Evolutionary conservation across 2,113 vertebrate species (phyloP).

Genomic region (Ceyx margarethae): DNA sequence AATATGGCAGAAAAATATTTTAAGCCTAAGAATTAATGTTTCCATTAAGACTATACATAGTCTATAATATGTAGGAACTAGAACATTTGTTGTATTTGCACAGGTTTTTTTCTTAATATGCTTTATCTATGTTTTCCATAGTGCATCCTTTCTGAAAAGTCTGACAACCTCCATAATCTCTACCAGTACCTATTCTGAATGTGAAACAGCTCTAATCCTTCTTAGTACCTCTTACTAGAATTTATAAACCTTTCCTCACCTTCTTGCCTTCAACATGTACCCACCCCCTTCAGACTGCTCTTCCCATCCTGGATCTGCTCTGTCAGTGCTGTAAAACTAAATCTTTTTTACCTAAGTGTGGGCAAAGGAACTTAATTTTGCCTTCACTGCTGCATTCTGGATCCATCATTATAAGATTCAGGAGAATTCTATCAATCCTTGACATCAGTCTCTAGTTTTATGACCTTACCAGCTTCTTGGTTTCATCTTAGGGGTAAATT

Average conservation of each 20-base stretch:
- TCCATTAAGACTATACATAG: not conserved
- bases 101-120: not conserved
- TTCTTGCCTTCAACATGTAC: not conserved
- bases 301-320: not conserved
- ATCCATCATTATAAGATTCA: not conserved
- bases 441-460: conserved; percentile 20
- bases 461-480: not conserved
- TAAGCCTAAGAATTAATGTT: not conserved
- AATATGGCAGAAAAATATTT: not conserved
- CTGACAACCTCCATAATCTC: not conserved
- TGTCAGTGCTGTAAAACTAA: not conserved
- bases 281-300: not conserved
- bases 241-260: not conserved
- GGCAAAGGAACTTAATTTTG: not conserved
- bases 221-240: not conserved
- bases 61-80: not conserved
- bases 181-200: not conserved
- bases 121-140: not conserved
- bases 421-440: conserved; percentile 3
- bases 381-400: not conserved
- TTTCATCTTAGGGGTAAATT: conserved; percentile 23
- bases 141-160: rapidly evolving
- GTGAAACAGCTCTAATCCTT: not conserved
- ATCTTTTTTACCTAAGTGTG: not conserved
- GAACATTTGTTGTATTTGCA: not conserved